Conservation (phyloP, 2,888 invertebrate species). For the Macrosoma leucophasiata region DNA sequence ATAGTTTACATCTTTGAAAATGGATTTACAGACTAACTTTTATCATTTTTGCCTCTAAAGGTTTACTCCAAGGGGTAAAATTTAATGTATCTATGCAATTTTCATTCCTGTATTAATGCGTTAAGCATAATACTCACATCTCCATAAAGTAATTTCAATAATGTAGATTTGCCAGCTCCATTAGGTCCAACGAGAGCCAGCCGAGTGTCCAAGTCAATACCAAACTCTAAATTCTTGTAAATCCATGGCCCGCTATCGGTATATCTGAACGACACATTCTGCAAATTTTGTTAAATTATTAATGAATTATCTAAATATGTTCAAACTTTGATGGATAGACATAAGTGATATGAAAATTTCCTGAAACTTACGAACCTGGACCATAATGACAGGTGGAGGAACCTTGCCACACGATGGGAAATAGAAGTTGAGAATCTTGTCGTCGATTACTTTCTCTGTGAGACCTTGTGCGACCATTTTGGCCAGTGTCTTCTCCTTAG, state of each 20-base stretch:
- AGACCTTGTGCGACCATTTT: conserved; percentile 99
- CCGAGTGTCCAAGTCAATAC: conserved; percentile 97
- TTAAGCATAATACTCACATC: conserved; percentile 91
- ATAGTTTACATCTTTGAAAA: too few species aligned
- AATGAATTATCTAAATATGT: too few species aligned
- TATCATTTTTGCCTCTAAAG: too few species aligned
- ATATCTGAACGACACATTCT: conserved; percentile 97
- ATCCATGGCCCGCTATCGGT: conserved; percentile 90
- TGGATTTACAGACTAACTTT: too few species aligned
- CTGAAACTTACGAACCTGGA: conserved; percentile 80
- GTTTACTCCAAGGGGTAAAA: too few species aligned
- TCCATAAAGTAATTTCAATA: conserved; percentile 95
- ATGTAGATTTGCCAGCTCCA: conserved; percentile 98
- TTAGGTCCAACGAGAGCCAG: conserved; percentile 98
- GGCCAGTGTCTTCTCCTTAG: conserved; percentile 98
- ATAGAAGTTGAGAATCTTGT: conserved; percentile 95
- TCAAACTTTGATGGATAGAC: too few species aligned
- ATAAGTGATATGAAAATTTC: conserved; percentile 1
- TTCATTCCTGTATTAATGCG: too few species aligned
- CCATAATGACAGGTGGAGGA: conserved; percentile 99
- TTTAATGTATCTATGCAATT: too few species aligned
- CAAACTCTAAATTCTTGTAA: conserved; percentile 98
- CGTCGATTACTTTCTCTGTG: conserved; percentile 94
- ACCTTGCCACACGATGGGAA: conserved; percentile 97
- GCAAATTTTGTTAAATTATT: conserved; percentile 22